Conservation (phyloP, 2,113 vertebrate genomes). For the Sander lucioperca region DNA sequence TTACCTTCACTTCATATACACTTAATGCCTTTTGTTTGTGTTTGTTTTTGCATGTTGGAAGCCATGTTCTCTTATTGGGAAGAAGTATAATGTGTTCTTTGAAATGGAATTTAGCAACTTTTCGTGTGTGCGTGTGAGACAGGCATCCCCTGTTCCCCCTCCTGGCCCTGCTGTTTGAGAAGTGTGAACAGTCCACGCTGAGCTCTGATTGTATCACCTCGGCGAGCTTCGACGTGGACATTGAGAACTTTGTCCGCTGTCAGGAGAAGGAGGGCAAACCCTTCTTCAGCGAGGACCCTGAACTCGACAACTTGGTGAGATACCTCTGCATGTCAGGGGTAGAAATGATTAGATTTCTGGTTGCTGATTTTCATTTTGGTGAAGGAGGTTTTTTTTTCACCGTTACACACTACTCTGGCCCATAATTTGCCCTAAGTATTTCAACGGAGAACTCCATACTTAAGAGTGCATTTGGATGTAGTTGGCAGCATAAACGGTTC, state of each 20-base stretch:
- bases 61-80: neutral
- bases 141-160: slow-evolving; percentile 97
- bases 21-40: neutral
- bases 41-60: neutral
- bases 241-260: slow-evolving; percentile 96
- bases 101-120: neutral
- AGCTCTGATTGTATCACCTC: slow-evolving; percentile 98
- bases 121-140: slow-evolving; percentile 36
- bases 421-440: neutral
- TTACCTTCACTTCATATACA: neutral
- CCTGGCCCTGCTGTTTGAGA: slow-evolving; percentile 96
- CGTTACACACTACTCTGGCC: neutral
- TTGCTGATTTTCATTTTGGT: neutral
- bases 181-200: slow-evolving; percentile 96
- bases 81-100: neutral
- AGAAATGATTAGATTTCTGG: neutral
- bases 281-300: slow-evolving; percentile 98
- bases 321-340: neutral
- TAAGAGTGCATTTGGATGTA: neutral
- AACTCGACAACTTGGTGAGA: slow-evolving; percentile 96
- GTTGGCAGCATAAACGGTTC: neutral
- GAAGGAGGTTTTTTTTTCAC: neutral
- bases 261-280: slow-evolving; percentile 97
- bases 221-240: slow-evolving; percentile 97
- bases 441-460: neutral